Evolutionary conservation across 2,888 invertebrate species (phyloP).

Genomic region (Drosophila cognata): DNA sequence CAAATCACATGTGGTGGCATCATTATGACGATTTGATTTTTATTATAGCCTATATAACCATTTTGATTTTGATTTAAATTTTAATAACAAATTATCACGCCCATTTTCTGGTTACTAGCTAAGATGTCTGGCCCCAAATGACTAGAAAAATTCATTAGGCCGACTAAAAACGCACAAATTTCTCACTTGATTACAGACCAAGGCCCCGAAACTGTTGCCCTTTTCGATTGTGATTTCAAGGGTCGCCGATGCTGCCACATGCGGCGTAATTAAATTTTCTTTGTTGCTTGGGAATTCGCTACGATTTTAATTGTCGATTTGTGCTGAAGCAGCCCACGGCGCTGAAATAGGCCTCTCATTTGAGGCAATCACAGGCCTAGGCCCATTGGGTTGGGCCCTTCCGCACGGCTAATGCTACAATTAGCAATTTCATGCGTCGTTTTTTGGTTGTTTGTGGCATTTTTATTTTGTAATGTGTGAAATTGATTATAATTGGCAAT

Average conservation of each 20-base stretch:
- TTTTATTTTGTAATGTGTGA: constrained; percentile 68
- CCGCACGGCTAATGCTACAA: constrained; percentile 61
- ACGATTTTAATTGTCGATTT: constrained; percentile 73
- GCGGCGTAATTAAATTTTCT: constrained; percentile 77
- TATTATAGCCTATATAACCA: constrained; percentile 27
- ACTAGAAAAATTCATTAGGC: constrained; percentile 70
- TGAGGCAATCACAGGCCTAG: constrained; percentile 27
- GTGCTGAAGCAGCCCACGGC: constrained; percentile 61
- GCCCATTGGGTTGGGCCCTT: constrained; percentile 59
- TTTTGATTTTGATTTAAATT: constrained; percentile 49
- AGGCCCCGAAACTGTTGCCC: constrained; percentile 46
- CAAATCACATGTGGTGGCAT: constrained; percentile 36
- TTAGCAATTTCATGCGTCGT: constrained; percentile 77
- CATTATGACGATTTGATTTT: constrained; percentile 52
- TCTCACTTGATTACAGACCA: constrained; percentile 73
- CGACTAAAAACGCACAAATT: constrained; percentile 50
- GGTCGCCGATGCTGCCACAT: constrained; percentile 66
- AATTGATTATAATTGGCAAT: constrained; percentile 75
- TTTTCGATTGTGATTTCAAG: constrained; percentile 51
- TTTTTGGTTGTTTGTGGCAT: constrained; percentile 34
- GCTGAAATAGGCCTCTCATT: constrained; percentile 33
- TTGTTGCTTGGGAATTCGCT: constrained; percentile 76
- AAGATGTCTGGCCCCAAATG: constrained; percentile 41
- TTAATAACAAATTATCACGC: constrained; percentile 54
- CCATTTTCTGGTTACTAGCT: constrained; percentile 56